Base-by-base conservation (phyloP, 1,140 invertebrate species). In the Drosophila kurseongensis region DNA sequence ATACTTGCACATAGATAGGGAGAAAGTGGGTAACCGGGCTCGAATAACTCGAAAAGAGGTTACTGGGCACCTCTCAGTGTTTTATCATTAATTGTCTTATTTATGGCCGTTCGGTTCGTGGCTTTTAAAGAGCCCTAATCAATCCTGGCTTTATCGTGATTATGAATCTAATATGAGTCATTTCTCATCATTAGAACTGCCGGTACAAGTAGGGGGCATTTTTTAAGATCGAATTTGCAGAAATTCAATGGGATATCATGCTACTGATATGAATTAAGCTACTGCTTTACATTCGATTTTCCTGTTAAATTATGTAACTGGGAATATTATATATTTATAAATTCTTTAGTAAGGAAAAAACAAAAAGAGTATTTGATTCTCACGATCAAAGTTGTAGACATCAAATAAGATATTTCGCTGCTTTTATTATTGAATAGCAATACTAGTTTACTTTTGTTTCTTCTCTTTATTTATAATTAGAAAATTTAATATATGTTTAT, bases 1-100 rank as follows among this genome's bases (percentile, higher is more conserved):
- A 79, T 67, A 75, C 84, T 67, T 52, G 57, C 61, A 74, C 68
- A 50, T 72, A 72, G 66, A 72, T 71, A 71, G 51, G 52, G 68
- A 50, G 68, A 72, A 72, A 72, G 68, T 72, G 68, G 66, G 41
- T 32, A 54, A 67, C 65, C 32, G 8, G 55, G 50, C 55, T 47
- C 50, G 61, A 40, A 40, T 65, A 45, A 18, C 61, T 27, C 18
- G 51, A 54, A 57, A 71, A 71, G 68, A 72, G 66, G 68, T 72
- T 72, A 72, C 68, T 71, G 67, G 67, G 67, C 67, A 71, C 27
- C 59, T 9, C 35, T 35, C 29, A 42, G 60, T 57, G 35, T 71
- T 69, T 71, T 45, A 58, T 50, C 68, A 41, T 72, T 72, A 71
- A 72, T 72, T 72, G 68, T 23, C 18, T 72, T 72, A 58, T 72